These are phyloP conservation scores for Bos taurus DNA, from an alignment of 2,113 vertebrate genomes.

Conservation along the genomic window ARS-UCD2.0 NC_037333.1:89804501-89805000, in stretches of 20 bases:
- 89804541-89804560: not conserved
- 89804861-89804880: not conserved
- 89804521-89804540: not conserved
- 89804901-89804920: not conserved
- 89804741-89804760: not conserved
- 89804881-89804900: not conserved
- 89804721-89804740: not conserved
- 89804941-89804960: not conserved
- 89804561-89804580: not conserved
- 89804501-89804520: not conserved
- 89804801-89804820: not conserved
- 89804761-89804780: not conserved
- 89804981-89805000: not conserved
- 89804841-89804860: not conserved
- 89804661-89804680: not conserved
- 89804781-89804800: not conserved
- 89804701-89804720: not conserved
- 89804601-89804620: not conserved
- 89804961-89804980: not conserved
- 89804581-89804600: not conserved
- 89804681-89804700: not conserved
- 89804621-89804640: not conserved
- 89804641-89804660: not conserved
- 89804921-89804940: not conserved
- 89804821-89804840: not conserved